Conservation (phyloP, 30 jellyfish, hydroid and myxozoan genomes). For the Aurelia sp. region DNA sequence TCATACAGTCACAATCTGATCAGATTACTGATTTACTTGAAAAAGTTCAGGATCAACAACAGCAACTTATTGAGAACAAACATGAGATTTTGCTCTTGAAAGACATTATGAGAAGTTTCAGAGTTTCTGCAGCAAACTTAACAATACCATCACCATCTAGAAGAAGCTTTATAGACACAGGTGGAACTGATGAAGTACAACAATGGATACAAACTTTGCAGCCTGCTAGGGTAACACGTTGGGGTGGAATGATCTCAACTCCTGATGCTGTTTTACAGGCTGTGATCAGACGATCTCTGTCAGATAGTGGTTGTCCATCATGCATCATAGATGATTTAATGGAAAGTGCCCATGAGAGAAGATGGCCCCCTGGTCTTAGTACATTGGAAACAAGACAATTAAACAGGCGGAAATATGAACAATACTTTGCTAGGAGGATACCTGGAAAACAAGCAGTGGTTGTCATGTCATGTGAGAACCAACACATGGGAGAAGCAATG, state of each 20-base stretch:
- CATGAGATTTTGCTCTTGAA: constrained; percentile 82
- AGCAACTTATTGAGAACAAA: constrained; percentile 85
- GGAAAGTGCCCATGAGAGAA: constrained; percentile 98
- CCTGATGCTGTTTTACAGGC: constrained; percentile 99
- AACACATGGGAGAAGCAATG: constrained; percentile 94
- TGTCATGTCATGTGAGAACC: constrained; percentile 99
- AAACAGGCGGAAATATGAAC: constrained; percentile 97
- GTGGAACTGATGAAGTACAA: constrained; percentile 93
- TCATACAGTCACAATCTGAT: constrained; percentile 90
- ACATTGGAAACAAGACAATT: constrained; percentile 96
- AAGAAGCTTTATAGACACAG: constrained; percentile 84
- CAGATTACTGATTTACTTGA: constrained; percentile 86
- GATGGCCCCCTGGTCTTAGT: constrained; percentile 99
- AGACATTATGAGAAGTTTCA: constrained; percentile 92
- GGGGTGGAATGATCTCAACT: constrained; percentile 99
- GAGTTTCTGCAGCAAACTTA: constrained; percentile 89
- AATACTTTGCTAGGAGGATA: constrained; percentile 94
- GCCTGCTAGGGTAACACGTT: constrained; percentile 96
- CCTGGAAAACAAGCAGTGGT: constrained; percentile 99
- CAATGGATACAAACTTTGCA: constrained; percentile 96
- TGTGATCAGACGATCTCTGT: constrained; percentile 90
- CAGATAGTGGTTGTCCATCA: constrained; percentile 99
- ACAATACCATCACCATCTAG: constrained; percentile 79
- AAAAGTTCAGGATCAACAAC: constrained; percentile 89
- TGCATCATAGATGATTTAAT: constrained; percentile 89